These are phyloP conservation scores for Bombus confusus DNA, from an alignment of 1,140 invertebrate species.

Conservation along the genomic window DNA sequence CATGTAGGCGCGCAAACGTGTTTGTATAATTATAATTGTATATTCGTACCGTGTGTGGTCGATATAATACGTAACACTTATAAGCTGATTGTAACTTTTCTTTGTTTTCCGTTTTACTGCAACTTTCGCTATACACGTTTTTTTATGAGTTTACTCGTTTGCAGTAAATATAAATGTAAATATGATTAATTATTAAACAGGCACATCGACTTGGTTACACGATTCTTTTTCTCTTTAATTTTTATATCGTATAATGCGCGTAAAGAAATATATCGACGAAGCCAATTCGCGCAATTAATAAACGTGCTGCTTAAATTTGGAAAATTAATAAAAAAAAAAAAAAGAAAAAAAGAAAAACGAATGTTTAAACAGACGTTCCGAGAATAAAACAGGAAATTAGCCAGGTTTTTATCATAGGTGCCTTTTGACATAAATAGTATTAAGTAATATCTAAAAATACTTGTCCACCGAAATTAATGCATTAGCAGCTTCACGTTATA, in stretches of 20 bases:
- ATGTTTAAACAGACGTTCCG: background rate
- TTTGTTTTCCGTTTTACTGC: conserved; percentile 35
- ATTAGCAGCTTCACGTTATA: conserved; percentile 30
- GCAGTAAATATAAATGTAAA: conserved; percentile 59
- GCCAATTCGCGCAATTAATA: background rate
- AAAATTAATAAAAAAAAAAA: background rate
- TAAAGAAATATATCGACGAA: conserved; percentile 35
- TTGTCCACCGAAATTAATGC: conserved; percentile 43
- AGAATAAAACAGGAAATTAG: background rate
- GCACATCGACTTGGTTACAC: conserved; percentile 81
- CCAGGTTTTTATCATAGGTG: background rate
- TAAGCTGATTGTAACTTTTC: conserved; percentile 45
- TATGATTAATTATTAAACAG: conserved; percentile 79
- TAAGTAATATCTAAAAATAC: too few relatives aligned
- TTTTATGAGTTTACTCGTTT: conserved; percentile 15
- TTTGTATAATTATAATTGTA: conserved; percentile 24
- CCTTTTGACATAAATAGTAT: background rate
- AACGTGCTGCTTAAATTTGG: conserved; percentile 1
- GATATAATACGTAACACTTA: conserved; percentile 51
- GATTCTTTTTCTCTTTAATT: conserved; percentile 41
- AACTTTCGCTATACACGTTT: conserved; percentile 7
- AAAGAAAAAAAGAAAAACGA: background rate
- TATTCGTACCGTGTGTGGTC: conserved; percentile 28
- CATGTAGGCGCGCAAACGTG: conserved; percentile 28
- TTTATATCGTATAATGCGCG: conserved; percentile 19